These are phyloP conservation scores for Pelobates fuscus DNA, from an alignment of 2,113 vertebrate genomes.

Conservation along the genomic window DNA sequence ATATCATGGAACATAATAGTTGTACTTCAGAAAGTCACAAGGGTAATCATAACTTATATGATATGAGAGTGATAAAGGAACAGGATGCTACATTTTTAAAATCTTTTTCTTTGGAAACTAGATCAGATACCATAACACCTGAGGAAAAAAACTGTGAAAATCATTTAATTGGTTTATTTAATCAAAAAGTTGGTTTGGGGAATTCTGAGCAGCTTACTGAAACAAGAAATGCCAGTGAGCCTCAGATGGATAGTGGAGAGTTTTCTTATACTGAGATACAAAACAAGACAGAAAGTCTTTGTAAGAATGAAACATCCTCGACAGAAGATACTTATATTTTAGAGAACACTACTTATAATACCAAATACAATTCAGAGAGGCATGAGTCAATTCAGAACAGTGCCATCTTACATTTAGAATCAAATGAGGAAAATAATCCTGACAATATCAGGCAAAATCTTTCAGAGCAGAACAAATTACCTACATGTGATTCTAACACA, in stretches of 20 bases:
- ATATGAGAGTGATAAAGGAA: constrained; percentile 37
- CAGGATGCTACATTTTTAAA: background rate
- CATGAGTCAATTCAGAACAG: background rate
- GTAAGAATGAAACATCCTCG: background rate
- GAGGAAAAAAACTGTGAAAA: constrained; percentile 17
- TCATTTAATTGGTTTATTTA: background rate
- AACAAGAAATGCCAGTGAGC: background rate
- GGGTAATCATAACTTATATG: background rate
- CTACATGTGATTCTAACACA: constrained; percentile 50
- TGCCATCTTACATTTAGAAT: constrained; percentile 20
- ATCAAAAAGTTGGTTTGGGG: background rate
- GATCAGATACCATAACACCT: constrained; percentile 23
- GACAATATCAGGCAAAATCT: constrained; percentile 50
- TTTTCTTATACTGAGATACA: background rate
- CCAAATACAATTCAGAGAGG: constrained; percentile 5
- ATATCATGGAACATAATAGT: constrained; percentile 34
- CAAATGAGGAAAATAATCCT: constrained; percentile 49
- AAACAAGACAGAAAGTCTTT: background rate
- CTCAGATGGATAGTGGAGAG: background rate
- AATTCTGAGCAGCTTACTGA: background rate
- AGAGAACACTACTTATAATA: constrained; percentile 38
- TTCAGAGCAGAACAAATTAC: constrained; percentile 39
- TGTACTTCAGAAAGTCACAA: background rate
- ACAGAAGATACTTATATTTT: constrained; percentile 53
- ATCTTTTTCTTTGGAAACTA: constrained; percentile 45